Conservation (phyloP, 2,113 vertebrate genomes). For the Varanus salvator region DNA sequence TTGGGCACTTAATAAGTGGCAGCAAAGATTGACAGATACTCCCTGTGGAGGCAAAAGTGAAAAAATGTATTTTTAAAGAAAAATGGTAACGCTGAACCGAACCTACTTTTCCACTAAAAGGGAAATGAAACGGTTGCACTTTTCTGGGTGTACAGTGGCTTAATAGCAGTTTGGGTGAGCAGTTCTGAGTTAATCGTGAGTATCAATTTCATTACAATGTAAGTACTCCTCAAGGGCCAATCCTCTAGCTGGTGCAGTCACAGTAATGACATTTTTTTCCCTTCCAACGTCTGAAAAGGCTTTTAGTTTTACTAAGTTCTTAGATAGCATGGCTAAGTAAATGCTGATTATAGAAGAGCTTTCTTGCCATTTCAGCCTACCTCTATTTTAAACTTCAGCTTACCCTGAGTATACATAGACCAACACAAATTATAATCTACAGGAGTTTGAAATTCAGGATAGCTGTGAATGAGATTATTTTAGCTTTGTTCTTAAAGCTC, state of each 20-base stretch:
- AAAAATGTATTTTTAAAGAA: not conserved
- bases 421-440: not conserved
- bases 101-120: not conserved
- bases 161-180: not conserved
- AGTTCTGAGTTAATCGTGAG: not conserved
- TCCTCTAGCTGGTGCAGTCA: not conserved
- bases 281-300: not conserved
- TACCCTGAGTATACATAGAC: not conserved
- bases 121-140: not conserved
- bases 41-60: constrained; percentile 74
- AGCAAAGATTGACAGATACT: constrained; percentile 87
- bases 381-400: not conserved
- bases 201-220: not conserved
- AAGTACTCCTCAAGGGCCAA: not conserved
- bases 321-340: not conserved
- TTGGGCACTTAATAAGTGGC: constrained; percentile 84
- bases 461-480: not conserved
- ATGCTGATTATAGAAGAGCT: not conserved
- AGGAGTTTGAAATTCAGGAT: not conserved
- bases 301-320: not conserved
- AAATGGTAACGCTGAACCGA: not conserved
- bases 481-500: not conserved
- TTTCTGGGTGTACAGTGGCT: not conserved
- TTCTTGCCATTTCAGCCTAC: not conserved
- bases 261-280: not conserved